Base-by-base conservation (phyloP, 2,797 vertebrate species). In the Chloroceryle amazona region DNA sequence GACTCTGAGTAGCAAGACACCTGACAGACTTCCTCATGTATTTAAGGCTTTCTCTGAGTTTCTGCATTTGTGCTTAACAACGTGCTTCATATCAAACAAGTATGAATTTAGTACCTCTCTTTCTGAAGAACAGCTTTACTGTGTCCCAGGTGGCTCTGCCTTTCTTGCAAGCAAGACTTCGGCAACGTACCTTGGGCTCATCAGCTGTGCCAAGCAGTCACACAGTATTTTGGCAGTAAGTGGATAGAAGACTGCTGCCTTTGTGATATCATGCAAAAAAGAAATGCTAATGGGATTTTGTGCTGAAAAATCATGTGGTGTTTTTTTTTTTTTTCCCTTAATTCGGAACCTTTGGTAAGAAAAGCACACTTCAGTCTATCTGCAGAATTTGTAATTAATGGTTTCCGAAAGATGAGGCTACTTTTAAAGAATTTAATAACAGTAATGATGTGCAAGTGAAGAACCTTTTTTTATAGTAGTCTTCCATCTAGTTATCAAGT, bases 61-160 rank as follows among this genome's bases (percentile, higher is more conserved):
- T 83, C 39, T 46, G 19, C 46, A 19, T 21, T 78, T 2, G 1
- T 65, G 37, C 61, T 66, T 71, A 51, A 47, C 54, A 14, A 17
- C 1, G 5, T 47, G 51, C n/a, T 19, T 65, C 22, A 1, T 46
- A 29, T 6, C 0, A 4, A 47, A 37, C 28, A 37, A 29, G 37
- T 37, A 8, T 46, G 71, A 79, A 51, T 52, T 57, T 20, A 15
- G 51, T 17, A 41, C 39, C 19, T 11, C 11, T 72, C 74, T 81
- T 54, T 65, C 37, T 82, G 75, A 60, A 72, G 65, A 68, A 33
- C 12, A 78, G 54, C 29, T 75, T 63, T 83, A 19, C 15, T 66
- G 11, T 79, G 44, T 39, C 39, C 1, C 6, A 49, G 42, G 25
- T 47, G 66, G 46, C 35, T 19, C 58, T 66, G 2, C 37, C 20